These are phyloP conservation scores for Oryzias woworae DNA, from an alignment of 2,113 vertebrate genomes.

Conservation along the genomic window DNA sequence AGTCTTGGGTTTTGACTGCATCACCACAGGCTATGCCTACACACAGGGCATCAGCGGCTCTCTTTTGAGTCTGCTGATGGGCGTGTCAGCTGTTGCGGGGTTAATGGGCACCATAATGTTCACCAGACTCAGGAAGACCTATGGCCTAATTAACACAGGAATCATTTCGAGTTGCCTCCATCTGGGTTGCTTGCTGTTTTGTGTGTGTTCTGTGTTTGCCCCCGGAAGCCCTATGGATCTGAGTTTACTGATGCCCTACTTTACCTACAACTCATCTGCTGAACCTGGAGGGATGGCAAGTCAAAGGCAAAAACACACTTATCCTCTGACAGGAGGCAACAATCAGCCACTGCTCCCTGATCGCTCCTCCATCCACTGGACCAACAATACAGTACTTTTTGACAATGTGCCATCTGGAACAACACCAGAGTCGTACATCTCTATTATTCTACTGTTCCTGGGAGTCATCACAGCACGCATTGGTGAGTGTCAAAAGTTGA, in stretches of 20 bases:
- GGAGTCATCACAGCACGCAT: constrained; percentile 82
- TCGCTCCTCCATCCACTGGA: constrained; percentile 82
- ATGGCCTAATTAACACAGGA: constrained; percentile 77
- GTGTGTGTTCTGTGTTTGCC: constrained; percentile 82
- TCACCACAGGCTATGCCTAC: constrained; percentile 80
- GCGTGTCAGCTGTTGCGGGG: constrained; percentile 77
- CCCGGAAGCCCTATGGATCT: constrained; percentile 81
- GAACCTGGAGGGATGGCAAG: constrained; percentile 59
- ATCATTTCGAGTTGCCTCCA: constrained; percentile 81
- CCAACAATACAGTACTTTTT: constrained; percentile 82
- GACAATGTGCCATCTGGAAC: constrained; percentile 71
- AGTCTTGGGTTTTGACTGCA: constrained; percentile 83
- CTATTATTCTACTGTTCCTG: constrained; percentile 80
- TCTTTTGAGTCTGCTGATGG: constrained; percentile 82
- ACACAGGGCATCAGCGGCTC: constrained; percentile 82
- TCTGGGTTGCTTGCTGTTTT: constrained; percentile 77
- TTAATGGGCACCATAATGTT: constrained; percentile 81
- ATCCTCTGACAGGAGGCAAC: constrained; percentile 68
- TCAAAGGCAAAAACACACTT: constrained; percentile 69
- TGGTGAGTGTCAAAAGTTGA: constrained; percentile 59
- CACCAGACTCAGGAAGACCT: constrained; percentile 75
- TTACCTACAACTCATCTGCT: constrained; percentile 64
- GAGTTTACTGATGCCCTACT: constrained; percentile 67
- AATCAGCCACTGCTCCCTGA: constrained; percentile 81
- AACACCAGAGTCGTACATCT: constrained; percentile 77